Evolutionary conservation across 92 coral and sea anemone genomes (phyloP).

Genomic region (Pocillopora grandis): DNA sequence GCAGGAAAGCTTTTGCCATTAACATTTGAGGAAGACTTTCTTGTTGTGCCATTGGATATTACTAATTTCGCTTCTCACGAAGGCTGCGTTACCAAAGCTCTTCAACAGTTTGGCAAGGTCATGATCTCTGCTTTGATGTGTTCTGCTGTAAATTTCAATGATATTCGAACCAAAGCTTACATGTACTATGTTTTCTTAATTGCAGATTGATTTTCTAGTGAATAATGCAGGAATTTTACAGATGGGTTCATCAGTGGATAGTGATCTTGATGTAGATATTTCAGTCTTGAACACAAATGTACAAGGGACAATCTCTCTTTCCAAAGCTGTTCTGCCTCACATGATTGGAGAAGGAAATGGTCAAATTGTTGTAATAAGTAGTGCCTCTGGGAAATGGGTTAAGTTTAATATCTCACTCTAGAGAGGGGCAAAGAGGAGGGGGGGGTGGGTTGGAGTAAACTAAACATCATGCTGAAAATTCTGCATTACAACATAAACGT

Average conservation of each 20-base stretch:
- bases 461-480: too few species aligned
- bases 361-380: slow-evolving; percentile 51
- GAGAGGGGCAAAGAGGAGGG: too few species aligned
- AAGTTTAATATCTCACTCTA: not conserved
- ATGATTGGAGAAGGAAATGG: slow-evolving; percentile 48
- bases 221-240: slow-evolving; percentile 60
- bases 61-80: slow-evolving; percentile 48
- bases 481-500: too few species aligned
- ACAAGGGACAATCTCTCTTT: slow-evolving; percentile 52
- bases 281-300: slow-evolving; percentile 45
- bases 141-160: too few species aligned
- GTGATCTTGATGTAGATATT: slow-evolving; percentile 42
- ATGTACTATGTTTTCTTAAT: not conserved
- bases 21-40: slow-evolving; percentile 46
- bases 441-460: too few species aligned
- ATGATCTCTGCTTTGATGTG: too few species aligned
- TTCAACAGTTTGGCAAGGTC: slow-evolving; percentile 63
- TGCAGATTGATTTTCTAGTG: slow-evolving; percentile 61
- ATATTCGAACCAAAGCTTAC: too few species aligned
- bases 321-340: slow-evolving; percentile 66
- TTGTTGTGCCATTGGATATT: slow-evolving; percentile 69
- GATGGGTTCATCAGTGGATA: slow-evolving; percentile 6
- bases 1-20: slow-evolving; percentile 30
- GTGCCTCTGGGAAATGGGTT: slow-evolving; percentile 53
- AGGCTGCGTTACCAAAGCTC: slow-evolving; percentile 31